Conservation (phyloP, 2,888 invertebrate genomes). For the Andrena camellia region DNA sequence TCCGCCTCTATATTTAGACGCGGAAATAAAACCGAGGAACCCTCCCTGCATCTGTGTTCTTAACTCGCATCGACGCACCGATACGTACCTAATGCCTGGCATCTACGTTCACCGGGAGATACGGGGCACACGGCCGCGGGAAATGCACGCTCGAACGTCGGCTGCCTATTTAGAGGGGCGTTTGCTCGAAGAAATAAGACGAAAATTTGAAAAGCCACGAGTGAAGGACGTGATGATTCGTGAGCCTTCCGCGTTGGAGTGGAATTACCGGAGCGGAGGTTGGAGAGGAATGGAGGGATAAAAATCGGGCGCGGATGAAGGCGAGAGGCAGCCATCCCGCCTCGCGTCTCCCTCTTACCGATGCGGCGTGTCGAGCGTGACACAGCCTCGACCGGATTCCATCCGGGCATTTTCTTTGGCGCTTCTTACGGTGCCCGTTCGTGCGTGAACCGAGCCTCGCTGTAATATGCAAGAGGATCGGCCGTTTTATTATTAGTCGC, state of each 20-base stretch:
- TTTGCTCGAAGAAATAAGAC: too few relatives aligned
- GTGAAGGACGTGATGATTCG: conserved; percentile 5
- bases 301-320: conserved; percentile 28
- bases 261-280: conserved; percentile 7
- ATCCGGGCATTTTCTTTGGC: conserved; percentile 54
- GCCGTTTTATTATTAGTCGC: conserved; percentile 76
- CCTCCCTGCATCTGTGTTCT: background rate
- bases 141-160: background rate
- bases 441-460: conserved; percentile 76
- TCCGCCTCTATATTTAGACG: conserved; percentile 41
- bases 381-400: conserved; percentile 76
- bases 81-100: background rate
- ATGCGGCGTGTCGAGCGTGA: conserved; percentile 64
- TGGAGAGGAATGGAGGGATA: conserved; percentile 11
- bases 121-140: too few relatives aligned
- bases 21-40: conserved; percentile 40
- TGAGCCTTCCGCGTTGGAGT: background rate
- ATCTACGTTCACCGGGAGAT: too few relatives aligned
- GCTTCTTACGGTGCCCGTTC: conserved; percentile 71
- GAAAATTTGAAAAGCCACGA: too few relatives aligned
- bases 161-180: too few relatives aligned
- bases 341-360: conserved; percentile 25
- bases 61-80: too few relatives aligned
- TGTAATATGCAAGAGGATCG: conserved; percentile 67
- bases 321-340: background rate